Base-by-base conservation (phyloP, 1,140 invertebrate genomes). In the Fragariocoptes setiger region DNA sequence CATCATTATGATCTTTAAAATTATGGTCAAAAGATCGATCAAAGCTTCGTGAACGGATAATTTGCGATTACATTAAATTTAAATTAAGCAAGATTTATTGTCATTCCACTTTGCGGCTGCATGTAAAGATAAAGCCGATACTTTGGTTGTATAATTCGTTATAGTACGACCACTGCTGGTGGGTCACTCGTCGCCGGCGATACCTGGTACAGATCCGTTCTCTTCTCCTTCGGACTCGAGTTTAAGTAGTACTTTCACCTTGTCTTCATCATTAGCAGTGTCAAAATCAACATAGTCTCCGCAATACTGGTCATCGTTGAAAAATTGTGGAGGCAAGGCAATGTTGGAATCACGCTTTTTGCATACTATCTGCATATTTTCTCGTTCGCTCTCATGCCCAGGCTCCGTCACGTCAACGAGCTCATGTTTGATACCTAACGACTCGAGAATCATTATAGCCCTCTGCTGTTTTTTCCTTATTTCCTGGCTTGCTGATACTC, bases 211-310 rank as follows among this genome's bases (percentile, higher is more conserved):
- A n/a, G n/a, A n/a, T n/a, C n/a, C n/a, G n/a, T n/a, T n/a, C n/a
- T n/a, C 25, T n/a, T 31, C 25, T 31, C 8, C n/a, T 31, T 31
- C 25, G n/a, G 25, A n/a, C 36, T 52, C 54, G 22, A 61, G 41
- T 45, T 59, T 57, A 3, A 69, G 53, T 55, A 86, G 86, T 50
- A 72, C 68, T 58, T 85, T 75, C 51, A 88, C 60, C 50, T 71
- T 71, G 55, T 88, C 77, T 48, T 74, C 69, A 67, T 90, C 83
- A 63, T 83, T 77, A 31, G 79, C 74, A 53, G 77, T 60, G 57
- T 82, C 75, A 62, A 88, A 86, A 48, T 72, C 72, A 56, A 85
- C 76, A 62, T 82, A 88, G 58, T 86, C 79, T 51, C 83, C 83
- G 56, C 80, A 86, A 54, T 90, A 90, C 44, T 75, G 68, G 21